Evolutionary conservation across 2,888 invertebrate species (phyloP), one percentile per base, ranked within the genome.

Genomic region (Clusia tigrina): DNA sequence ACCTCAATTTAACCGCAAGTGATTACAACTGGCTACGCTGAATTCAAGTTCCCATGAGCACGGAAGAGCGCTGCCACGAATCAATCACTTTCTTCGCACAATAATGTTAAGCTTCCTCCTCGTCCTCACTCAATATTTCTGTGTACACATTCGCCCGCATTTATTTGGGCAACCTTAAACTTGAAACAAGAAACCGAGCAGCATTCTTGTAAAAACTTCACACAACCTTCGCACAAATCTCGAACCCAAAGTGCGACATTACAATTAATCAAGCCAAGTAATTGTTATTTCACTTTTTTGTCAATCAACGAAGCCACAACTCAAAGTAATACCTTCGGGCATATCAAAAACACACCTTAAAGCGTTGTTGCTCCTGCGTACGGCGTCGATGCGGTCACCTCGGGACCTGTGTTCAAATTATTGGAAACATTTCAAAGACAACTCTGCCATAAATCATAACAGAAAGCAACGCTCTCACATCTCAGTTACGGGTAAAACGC

Each of bases 371-470:
- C 32, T 9, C 32, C 12, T 32, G 32, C 32, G 32, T 6, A 3
- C 5, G 48, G 48, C 48, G 48, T 48, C 48, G 22, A 48, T 15
- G 15, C 48, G 22, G 22, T 48, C 48, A 48, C 48, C 48, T 48
- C 15, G 22, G 48, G 22, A 9, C n/a, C n/a, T n/a, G 15, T 15
- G 48, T 48, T 22, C 18, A 22, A 22, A 20, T 6, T 9, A 48
- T 20, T 15, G 48, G 5, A 48, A 48, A 20, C 10, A 20, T 18
- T 22, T 22, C 22, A 20, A 48, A 20, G 48, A 48, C 48, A 48
- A 48, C 48, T 32, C 32, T 18, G 48, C 15, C 48, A 48, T 48
- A 48, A 48, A 48, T 48, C 48, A 48, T 48, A 48, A 42, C 12
- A 48, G 22, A 18, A 48, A 6, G 42, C 42, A 42, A n/a, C 42